phyloP scores from a whole-genome alignment of 2,888 invertebrate species.

The Nomada hirtipes region DNA sequence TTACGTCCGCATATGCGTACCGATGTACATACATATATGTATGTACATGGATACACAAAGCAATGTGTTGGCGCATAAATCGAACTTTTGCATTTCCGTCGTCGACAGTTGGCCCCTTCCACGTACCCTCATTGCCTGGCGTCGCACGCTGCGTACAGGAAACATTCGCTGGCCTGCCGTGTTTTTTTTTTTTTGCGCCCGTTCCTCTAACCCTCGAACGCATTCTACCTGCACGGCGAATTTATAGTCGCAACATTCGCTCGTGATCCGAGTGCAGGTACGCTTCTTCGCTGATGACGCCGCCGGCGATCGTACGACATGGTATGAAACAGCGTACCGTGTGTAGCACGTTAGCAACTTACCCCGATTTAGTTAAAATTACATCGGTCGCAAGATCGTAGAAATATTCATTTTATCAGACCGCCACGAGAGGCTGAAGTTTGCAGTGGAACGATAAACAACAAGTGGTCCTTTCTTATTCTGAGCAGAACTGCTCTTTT shows the following conservation, averaged over 20 bases:
- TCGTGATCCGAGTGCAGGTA: constrained; percentile 43
- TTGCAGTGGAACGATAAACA: neutral
- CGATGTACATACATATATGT: constrained; percentile 53
- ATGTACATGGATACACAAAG: constrained; percentile 16
- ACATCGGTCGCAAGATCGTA: neutral
- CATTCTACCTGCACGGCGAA: constrained; percentile 42
- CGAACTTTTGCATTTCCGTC: constrained; percentile 82
- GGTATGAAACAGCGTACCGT: constrained; percentile 22
- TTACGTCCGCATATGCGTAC: constrained; percentile 16
- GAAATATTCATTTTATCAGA: neutral
- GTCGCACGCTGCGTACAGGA: constrained; percentile 68
- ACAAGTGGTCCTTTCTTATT: neutral
- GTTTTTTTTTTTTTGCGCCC: constrained; percentile 27
- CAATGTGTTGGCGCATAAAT: constrained; percentile 79
- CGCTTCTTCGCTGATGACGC: constrained; percentile 48
- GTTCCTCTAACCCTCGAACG: neutral
- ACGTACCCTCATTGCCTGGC: constrained; percentile 62
- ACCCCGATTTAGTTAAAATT: too few species aligned
- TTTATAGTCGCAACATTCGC: constrained; percentile 62
- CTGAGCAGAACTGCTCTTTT: neutral
- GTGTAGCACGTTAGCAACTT: neutral
- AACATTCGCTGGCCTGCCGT: constrained; percentile 67
- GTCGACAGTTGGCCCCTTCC: constrained; percentile 67
- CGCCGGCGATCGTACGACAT: constrained; percentile 35
- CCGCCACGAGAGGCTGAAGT: neutral